phyloP scores from a whole-genome alignment of 2,888 invertebrate genomes.

The Hemicrepidius hirtus region DNA sequence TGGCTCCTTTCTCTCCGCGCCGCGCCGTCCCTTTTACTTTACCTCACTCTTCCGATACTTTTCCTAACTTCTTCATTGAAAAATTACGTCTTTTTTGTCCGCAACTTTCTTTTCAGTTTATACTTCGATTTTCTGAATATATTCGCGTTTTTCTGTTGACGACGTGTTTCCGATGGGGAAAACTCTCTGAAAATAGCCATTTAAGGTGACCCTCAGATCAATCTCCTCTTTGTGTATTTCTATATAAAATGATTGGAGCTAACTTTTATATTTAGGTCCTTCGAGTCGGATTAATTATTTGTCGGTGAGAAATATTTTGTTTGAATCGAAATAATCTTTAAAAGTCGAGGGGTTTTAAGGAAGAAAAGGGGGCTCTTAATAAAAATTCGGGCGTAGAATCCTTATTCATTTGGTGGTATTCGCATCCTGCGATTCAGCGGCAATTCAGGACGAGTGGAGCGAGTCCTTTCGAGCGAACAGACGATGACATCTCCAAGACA shows the following conservation, averaged over 20 bases:
- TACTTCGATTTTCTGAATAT: slow-evolving; percentile 31
- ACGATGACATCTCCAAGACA: slow-evolving; percentile 58
- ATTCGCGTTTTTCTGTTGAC: slow-evolving; percentile 34
- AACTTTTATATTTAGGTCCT: too few relatives aligned
- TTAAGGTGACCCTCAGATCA: slow-evolving; percentile 22
- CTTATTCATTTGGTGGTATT: slow-evolving; percentile 46
- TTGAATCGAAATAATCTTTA: slow-evolving; percentile 30
- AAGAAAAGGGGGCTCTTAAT: slow-evolving; percentile 39
- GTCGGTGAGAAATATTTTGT: neutral
- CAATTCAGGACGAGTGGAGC: slow-evolving; percentile 43
- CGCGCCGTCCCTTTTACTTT: slow-evolving; percentile 39
- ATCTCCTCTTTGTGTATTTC: neutral
- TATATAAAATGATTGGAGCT: too few relatives aligned
- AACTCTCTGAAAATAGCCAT: slow-evolving; percentile 27
- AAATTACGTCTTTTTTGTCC: slow-evolving; percentile 47
- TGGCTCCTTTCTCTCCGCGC: slow-evolving; percentile 40
- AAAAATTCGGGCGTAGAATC: slow-evolving; percentile 42
- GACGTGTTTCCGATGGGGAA: slow-evolving; percentile 29
- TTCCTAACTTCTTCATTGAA: slow-evolving; percentile 50
- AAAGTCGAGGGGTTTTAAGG: slow-evolving; percentile 30
- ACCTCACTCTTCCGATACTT: slow-evolving; percentile 47
- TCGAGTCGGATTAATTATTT: too few relatives aligned
- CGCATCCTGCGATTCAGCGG: slow-evolving; percentile 39
- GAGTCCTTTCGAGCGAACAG: slow-evolving; percentile 49
- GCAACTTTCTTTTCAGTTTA: slow-evolving; percentile 45